Percentiles rank a stretch among this genome's conserved stretches.
phyloP scores from a whole-genome alignment of 2,113 vertebrate species.

The Cisticola juncidis region DNA sequence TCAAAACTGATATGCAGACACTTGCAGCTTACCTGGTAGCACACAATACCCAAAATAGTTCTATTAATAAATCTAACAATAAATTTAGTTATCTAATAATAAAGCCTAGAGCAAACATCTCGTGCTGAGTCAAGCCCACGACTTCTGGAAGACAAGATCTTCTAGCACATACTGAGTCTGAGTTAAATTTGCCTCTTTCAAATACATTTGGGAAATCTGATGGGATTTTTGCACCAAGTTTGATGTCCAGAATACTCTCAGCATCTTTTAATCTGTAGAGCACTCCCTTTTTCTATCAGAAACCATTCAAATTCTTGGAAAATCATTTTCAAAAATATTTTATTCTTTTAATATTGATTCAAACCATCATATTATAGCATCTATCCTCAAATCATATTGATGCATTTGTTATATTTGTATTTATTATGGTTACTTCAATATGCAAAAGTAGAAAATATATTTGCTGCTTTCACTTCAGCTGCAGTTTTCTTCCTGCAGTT shows the following conservation, averaged over 20 bases:
- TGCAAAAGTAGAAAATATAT: background rate
- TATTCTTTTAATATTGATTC: background rate
- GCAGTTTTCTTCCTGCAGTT: background rate
- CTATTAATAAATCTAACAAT: background rate
- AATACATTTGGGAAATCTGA: background rate
- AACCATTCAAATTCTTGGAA: background rate
- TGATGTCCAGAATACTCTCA: background rate
- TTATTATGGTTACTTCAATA: background rate
- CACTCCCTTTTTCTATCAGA: background rate
- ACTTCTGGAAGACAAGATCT: background rate
- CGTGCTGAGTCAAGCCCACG: background rate
- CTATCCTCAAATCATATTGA: background rate
- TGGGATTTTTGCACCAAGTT: background rate
- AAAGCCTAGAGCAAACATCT: background rate
- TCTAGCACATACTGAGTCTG: background rate
- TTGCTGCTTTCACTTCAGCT: background rate
- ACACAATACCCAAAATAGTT: background rate
- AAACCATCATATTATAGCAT: background rate
- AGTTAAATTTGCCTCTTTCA: background rate
- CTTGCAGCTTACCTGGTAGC: background rate
- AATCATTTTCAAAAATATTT: background rate
- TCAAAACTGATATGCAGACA: background rate
- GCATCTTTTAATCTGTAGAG: background rate
- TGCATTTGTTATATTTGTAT: background rate
- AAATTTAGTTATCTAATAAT: background rate